phyloP scores from a whole-genome alignment of 1,140 invertebrate species.

The Rhyzopertha dominica region DNA sequence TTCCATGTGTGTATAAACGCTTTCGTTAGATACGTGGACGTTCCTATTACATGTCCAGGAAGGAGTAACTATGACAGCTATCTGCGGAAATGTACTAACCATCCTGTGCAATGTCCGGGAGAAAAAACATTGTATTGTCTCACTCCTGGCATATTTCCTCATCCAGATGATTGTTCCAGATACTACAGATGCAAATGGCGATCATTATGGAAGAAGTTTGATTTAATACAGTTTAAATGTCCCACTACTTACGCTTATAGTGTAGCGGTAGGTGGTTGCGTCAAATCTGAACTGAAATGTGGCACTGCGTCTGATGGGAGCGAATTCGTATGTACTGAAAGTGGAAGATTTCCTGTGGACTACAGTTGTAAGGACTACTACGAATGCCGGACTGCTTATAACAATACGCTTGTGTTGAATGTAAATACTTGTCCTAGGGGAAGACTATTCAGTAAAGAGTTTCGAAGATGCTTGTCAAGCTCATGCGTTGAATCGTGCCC shows the following conservation, averaged over 20 bases:
- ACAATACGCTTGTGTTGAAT: too few species aligned
- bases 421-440: too few species aligned
- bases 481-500: too few species aligned
- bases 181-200: slow-evolving; percentile 15
- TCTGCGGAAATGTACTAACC: slow-evolving; percentile 4
- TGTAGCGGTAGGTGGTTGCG: background rate
- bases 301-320: background rate
- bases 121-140: background rate
- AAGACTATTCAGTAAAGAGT: too few species aligned
- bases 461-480: too few species aligned
- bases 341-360: slow-evolving; percentile 10
- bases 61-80: slow-evolving; percentile 4
- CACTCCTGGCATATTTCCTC: background rate
- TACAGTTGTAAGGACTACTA: slow-evolving; percentile 14
- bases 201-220: slow-evolving; percentile 1
- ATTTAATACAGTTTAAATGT: slow-evolving; percentile 9
- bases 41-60: background rate
- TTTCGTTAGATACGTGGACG: slow-evolving; percentile 1
- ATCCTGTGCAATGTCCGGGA: slow-evolving; percentile 9
- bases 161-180: slow-evolving; percentile 12
- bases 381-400: too few species aligned
- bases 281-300: background rate
- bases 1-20: slow-evolving; percentile 9
- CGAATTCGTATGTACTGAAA: slow-evolving; percentile 4
- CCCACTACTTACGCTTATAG: slow-evolving; percentile 1